A percentile compares a stretch with the other conserved stretches of the same genome.
These are phyloP conservation scores for Lepidochitona cinerea DNA, from an alignment of 2,888 invertebrate species.

Conservation along the genomic window DNA sequence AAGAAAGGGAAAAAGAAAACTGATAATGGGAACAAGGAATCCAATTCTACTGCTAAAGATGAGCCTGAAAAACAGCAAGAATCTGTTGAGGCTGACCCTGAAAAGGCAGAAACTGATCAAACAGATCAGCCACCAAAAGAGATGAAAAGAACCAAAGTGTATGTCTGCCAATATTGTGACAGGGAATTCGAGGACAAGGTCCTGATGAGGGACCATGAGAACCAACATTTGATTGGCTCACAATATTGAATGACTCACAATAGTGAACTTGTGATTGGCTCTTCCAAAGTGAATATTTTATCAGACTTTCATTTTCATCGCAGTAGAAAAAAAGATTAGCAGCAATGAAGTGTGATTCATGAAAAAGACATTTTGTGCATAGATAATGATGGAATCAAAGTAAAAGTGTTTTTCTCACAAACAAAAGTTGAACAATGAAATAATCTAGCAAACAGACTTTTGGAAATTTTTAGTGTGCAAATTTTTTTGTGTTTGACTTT, in stretches of 20 bases:
- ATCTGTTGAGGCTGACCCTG: constrained; percentile 10
- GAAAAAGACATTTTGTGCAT: no score
- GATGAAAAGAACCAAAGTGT: constrained; percentile 41
- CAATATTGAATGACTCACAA: not conserved
- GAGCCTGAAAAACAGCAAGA: constrained; percentile 10
- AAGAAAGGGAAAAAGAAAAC: constrained; percentile 11
- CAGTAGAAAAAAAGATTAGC: no score
- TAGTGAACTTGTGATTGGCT: no score
- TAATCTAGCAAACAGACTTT: no score
- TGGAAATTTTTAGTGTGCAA: no score
- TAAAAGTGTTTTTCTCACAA: no score
- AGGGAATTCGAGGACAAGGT: constrained; percentile 56
- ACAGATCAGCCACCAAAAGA: not conserved
- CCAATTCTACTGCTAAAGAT: not conserved
- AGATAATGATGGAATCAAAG: no score
- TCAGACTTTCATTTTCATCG: no score
- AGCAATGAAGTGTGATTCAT: no score
- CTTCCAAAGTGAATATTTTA: no score
- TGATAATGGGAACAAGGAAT: not conserved
- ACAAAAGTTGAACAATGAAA: no score
- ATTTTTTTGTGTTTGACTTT: no score
- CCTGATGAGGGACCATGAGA: constrained; percentile 57
- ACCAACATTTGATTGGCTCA: constrained; percentile 51
- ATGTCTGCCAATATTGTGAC: constrained; percentile 63
- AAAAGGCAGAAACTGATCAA: constrained; percentile 7